Conservation (phyloP, 92 coral and sea anemone species). For the Phenganax marumi region DNA sequence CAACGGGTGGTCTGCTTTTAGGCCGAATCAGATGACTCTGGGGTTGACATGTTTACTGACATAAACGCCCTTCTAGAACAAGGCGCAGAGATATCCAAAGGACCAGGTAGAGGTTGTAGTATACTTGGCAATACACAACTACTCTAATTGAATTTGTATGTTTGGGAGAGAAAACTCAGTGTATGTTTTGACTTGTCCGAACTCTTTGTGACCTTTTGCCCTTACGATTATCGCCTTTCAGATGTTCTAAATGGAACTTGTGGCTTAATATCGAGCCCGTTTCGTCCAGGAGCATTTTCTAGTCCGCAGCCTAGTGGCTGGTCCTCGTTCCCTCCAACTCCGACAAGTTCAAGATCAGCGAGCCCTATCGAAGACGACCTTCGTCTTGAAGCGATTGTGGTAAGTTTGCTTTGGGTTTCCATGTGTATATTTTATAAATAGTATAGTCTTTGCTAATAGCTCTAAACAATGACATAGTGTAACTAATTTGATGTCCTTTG, state of each 20-base stretch:
- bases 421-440: conserved; percentile 2
- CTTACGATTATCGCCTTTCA: conserved; percentile 20
- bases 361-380: conserved; percentile 68
- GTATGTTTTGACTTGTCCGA: not conserved
- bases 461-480: not conserved
- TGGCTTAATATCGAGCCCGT: conserved; percentile 19
- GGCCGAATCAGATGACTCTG: conserved; percentile 28
- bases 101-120: not conserved
- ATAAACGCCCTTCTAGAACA: conserved; percentile 38
- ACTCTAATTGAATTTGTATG: too few species aligned
- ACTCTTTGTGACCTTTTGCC: conserved; percentile 32
- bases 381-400: conserved; percentile 41
- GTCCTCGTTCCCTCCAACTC: conserved; percentile 75
- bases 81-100: not conserved
- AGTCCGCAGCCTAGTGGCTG: conserved; percentile 34
- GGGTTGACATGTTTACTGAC: conserved; percentile 38
- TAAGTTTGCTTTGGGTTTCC: not conserved
- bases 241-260: conserved; percentile 18
- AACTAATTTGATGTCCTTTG: conserved; percentile 18
- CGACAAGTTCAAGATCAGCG: conserved; percentile 87
- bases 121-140: too few species aligned
- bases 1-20: conserved; percentile 14
- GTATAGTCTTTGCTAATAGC: conserved; percentile 1
- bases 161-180: too few species aligned
- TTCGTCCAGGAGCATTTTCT: conserved; percentile 23